A percentile compares a stretch with the other conserved stretches of the same genome.
phyloP scores from a whole-genome alignment of 2,113 vertebrate species.

The Todiramphus saurophagus region DNA sequence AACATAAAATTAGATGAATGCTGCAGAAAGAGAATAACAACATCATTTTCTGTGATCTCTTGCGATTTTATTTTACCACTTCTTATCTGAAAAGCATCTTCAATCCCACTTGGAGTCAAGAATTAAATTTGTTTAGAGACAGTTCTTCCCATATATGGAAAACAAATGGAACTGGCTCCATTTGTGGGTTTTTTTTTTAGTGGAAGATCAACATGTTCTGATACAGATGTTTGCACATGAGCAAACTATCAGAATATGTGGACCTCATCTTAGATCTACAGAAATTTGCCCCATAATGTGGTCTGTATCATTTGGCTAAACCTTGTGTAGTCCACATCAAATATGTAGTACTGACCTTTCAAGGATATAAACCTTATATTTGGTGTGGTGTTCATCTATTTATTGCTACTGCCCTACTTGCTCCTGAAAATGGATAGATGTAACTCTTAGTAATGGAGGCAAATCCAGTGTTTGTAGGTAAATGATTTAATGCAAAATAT shows the following conservation, averaged over 20 bases:
- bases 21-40: slow-evolving; percentile 55
- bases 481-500: neutral
- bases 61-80: slow-evolving; percentile 52
- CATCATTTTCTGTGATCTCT: slow-evolving; percentile 60
- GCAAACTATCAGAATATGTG: slow-evolving; percentile 1
- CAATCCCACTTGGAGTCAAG: slow-evolving; percentile 32
- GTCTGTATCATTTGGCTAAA: neutral
- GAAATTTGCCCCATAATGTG: neutral
- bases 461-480: neutral
- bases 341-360: neutral
- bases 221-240: slow-evolving; percentile 53
- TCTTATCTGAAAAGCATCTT: slow-evolving; percentile 66
- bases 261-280: neutral
- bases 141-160: slow-evolving; percentile 55
- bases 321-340: neutral
- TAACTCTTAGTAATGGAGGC: neutral
- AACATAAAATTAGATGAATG: slow-evolving; percentile 64
- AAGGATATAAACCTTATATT: neutral
- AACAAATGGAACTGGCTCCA: slow-evolving; percentile 44
- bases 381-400: neutral
- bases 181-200: neutral
- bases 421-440: neutral
- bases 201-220: slow-evolving; percentile 40
- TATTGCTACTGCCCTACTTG: neutral
- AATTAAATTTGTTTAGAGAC: slow-evolving; percentile 59